These are phyloP conservation scores for Balearica regulorum DNA, from an alignment of 2,797 vertebrate genomes.

Conservation along the genomic window DNA sequence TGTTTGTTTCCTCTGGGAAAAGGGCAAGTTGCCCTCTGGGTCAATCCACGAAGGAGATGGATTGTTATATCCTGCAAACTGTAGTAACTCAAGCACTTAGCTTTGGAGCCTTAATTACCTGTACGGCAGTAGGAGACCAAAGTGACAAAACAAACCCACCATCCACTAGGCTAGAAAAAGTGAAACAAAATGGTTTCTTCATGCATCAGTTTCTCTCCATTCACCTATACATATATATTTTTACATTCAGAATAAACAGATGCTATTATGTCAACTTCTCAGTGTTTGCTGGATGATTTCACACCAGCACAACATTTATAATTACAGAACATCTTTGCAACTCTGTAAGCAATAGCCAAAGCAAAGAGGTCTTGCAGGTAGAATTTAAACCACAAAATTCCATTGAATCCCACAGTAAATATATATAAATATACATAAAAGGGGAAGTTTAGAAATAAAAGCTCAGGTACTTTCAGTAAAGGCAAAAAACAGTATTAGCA, in stretches of 20 bases:
- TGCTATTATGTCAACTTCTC: not conserved
- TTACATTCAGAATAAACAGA: not conserved
- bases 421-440: not conserved
- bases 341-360: not conserved
- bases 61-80: not conserved
- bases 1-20: not conserved
- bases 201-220: not conserved
- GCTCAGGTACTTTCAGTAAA: not conserved
- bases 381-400: not conserved
- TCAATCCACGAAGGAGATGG: not conserved
- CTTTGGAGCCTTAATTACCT: not conserved
- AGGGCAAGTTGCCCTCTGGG: not conserved
- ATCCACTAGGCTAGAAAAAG: not conserved
- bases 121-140: not conserved
- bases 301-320: not conserved
- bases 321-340: not conserved
- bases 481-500: not conserved
- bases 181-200: not conserved
- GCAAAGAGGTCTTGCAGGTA: not conserved
- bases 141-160: not conserved
- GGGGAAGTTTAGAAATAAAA: not conserved
- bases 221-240: not conserved
- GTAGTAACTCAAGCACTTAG: not conserved
- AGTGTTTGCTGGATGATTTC: not conserved
- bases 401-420: not conserved